A percentile compares a stretch with the other conserved stretches of the same genome.
phyloP scores from a whole-genome alignment of 1,140 invertebrate species.

The Leptinotarsa lineolata region DNA sequence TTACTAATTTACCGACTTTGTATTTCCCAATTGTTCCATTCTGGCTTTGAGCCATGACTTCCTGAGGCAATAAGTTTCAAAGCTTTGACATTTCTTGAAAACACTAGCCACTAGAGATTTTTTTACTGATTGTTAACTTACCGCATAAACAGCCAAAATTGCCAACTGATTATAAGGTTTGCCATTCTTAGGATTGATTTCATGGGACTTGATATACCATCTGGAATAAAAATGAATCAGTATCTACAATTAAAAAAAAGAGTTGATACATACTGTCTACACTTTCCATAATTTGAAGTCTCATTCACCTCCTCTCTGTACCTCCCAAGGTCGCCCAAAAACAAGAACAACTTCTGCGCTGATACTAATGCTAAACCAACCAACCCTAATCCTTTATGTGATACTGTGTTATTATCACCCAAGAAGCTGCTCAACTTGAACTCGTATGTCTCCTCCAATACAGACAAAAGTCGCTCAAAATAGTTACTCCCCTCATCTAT shows the following conservation, averaged over 20 bases:
- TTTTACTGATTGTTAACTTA: not conserved
- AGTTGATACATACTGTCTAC: constrained; percentile 67
- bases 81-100: too few relatives aligned
- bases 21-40: too few relatives aligned
- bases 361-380: constrained; percentile 79
- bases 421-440: constrained; percentile 73
- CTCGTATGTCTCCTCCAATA: constrained; percentile 74
- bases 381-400: constrained; percentile 68
- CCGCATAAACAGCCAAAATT: constrained; percentile 78
- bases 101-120: too few relatives aligned
- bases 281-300: constrained; percentile 82
- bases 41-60: too few relatives aligned
- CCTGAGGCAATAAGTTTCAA: too few relatives aligned
- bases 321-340: constrained; percentile 86
- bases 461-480: constrained; percentile 75
- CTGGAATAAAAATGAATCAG: constrained; percentile 54
- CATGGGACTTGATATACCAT: constrained; percentile 91
- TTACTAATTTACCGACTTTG: too few relatives aligned
- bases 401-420: constrained; percentile 59
- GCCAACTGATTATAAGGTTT: constrained; percentile 93
- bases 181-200: constrained; percentile 93
- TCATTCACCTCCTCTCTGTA: constrained; percentile 87
- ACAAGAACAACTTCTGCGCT: constrained; percentile 85
- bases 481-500: constrained; percentile 81
- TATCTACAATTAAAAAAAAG: constrained; percentile 34